Conservation (phyloP, 1,140 invertebrate species). For the Eriocheir sinensis region DNA sequence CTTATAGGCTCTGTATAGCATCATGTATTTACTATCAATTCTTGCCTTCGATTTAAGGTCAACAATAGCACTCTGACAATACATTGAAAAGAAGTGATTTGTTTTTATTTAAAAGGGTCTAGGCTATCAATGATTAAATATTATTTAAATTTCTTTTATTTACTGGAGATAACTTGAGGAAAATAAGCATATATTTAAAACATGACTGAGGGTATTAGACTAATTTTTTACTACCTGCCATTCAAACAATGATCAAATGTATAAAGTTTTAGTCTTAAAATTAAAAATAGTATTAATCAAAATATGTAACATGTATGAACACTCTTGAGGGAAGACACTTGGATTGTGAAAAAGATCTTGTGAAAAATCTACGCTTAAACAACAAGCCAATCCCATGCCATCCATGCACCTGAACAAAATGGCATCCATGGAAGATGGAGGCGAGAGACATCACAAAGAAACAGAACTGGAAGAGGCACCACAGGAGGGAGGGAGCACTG, state of each 20-base stretch:
- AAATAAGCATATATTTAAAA: constrained; percentile 71
- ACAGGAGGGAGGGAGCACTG: constrained; percentile 44
- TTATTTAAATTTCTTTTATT: constrained; percentile 74
- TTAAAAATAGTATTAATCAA: constrained; percentile 75
- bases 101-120: constrained; percentile 68
- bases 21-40: constrained; percentile 70
- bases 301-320: constrained; percentile 76
- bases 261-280: constrained; percentile 75
- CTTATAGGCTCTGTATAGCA: constrained; percentile 74
- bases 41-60: constrained; percentile 71
- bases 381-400: constrained; percentile 76
- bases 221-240: constrained; percentile 73
- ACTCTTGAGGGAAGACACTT: constrained; percentile 74
- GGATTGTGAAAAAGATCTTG: constrained; percentile 75
- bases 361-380: constrained; percentile 77
- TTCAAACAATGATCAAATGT: constrained; percentile 71
- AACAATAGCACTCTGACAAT: constrained; percentile 58
- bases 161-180: constrained; percentile 63
- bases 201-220: constrained; percentile 69
- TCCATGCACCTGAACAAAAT: constrained; percentile 77
- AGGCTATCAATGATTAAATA: constrained; percentile 70
- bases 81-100: constrained; percentile 62
- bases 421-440: constrained; percentile 74
- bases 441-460: constrained; percentile 70
- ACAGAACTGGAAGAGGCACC: constrained; percentile 52